A percentile compares a stretch with the other conserved stretches of the same genome.
These are phyloP conservation scores for Donacobius atricapilla DNA, from an alignment of 2,113 vertebrate species.

Conservation along the genomic window DNA sequence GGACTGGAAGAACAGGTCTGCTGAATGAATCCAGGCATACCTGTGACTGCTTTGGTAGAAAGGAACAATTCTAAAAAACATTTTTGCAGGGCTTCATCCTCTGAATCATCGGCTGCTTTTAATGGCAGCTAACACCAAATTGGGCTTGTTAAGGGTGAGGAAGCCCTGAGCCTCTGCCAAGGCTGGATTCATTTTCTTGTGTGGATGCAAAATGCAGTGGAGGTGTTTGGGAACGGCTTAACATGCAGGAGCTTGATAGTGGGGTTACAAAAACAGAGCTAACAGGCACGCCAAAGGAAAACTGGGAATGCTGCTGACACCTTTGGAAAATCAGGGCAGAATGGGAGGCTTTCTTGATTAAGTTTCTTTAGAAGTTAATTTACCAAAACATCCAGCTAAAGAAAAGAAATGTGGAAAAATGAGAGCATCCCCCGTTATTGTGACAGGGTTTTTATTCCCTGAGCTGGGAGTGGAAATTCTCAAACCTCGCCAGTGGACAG, in stretches of 20 bases:
- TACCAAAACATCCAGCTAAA: background rate
- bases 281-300: background rate
- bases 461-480: background rate
- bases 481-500: background rate
- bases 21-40: background rate
- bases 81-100: background rate
- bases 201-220: background rate
- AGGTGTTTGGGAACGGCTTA: background rate
- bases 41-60: background rate
- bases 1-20: slow-evolving; percentile 3
- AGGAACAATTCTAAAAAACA: background rate
- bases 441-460: background rate
- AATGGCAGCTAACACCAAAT: background rate
- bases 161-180: background rate
- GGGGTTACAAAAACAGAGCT: slow-evolving; percentile 30
- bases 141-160: background rate
- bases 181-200: background rate
- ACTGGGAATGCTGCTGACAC: background rate
- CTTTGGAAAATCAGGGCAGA: background rate
- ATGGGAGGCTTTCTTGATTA: background rate
- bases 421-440: background rate
- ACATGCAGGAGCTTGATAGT: background rate
- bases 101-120: background rate
- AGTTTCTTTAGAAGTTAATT: background rate
- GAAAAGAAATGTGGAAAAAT: background rate